phyloP scores from a whole-genome alignment of 92 coral and sea anemone species.

The Palythoa grandiflora region DNA sequence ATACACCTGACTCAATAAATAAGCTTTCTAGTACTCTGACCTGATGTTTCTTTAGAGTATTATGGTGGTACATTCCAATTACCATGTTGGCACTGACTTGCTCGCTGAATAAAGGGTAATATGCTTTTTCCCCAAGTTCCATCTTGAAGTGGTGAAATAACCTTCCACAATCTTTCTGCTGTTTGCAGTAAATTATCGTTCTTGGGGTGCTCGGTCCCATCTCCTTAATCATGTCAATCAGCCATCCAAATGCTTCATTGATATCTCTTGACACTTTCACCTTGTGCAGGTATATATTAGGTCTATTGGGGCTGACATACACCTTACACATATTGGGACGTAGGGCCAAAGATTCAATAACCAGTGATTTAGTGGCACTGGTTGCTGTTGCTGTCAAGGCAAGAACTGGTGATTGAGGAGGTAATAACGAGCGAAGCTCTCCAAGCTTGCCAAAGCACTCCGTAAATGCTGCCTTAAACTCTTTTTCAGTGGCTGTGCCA shows the following conservation, averaged over 20 bases:
- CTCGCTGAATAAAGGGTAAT: slow-evolving; percentile 11
- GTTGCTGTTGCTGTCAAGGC: slow-evolving; percentile 70
- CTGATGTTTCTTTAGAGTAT: slow-evolving; percentile 59
- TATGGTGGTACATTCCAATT: slow-evolving; percentile 67
- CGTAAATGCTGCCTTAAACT: slow-evolving; percentile 54
- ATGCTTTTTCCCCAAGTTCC: slow-evolving; percentile 44
- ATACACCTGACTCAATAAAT: slow-evolving; percentile 27
- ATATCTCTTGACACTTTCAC: slow-evolving; percentile 10
- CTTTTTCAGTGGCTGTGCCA: slow-evolving; percentile 40
- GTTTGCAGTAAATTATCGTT: slow-evolving; percentile 67
- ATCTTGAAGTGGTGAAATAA: slow-evolving; percentile 52
- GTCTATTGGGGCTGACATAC: slow-evolving; percentile 53
- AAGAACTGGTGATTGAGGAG: slow-evolving; percentile 40
- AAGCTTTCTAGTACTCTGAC: slow-evolving; percentile 13
- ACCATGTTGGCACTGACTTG: slow-evolving; percentile 39
- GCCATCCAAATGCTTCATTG: slow-evolving; percentile 49
- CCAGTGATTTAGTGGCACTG: not conserved
- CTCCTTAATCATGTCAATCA: slow-evolving; percentile 43
- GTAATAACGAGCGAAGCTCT: slow-evolving; percentile 35
- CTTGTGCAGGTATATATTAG: slow-evolving; percentile 51
- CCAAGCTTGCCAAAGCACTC: slow-evolving; percentile 63
- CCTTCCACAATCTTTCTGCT: slow-evolving; percentile 69
- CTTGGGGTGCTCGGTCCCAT: slow-evolving; percentile 25
- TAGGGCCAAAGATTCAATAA: slow-evolving; percentile 48
- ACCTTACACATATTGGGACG: slow-evolving; percentile 42